Conservation (phyloP, 2,888 invertebrate species). For the Tenodera sinensis region DNA sequence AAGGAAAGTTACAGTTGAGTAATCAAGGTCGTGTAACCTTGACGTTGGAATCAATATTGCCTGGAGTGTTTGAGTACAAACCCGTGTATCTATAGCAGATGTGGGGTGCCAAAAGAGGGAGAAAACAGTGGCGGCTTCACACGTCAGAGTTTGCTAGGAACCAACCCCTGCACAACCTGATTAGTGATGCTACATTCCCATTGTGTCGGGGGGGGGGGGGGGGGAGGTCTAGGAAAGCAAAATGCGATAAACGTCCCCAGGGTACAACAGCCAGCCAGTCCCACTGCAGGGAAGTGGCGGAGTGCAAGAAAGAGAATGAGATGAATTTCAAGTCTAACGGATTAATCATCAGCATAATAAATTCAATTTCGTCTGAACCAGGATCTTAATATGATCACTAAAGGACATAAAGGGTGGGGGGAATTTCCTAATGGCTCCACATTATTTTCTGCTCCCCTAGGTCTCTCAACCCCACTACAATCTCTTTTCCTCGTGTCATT, state of each 20-base stretch:
- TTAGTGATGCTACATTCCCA: background rate
- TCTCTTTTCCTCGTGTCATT: background rate
- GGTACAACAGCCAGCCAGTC: background rate
- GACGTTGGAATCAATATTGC: background rate
- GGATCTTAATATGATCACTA: conserved; percentile 12
- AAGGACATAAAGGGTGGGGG: background rate
- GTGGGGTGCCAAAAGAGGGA: background rate
- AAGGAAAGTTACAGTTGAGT: too few relatives aligned
- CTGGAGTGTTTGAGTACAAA: background rate
- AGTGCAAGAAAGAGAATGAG: background rate
- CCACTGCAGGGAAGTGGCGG: background rate
- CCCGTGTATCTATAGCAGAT: background rate
- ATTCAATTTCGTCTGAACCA: conserved; percentile 16
- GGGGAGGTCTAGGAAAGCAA: background rate
- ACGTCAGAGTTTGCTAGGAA: background rate
- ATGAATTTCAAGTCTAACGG: background rate
- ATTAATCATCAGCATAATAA: conserved; percentile 25
- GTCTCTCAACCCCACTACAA: background rate
- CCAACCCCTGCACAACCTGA: background rate
- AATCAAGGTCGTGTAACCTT: background rate
- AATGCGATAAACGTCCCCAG: background rate
- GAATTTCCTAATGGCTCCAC: background rate
- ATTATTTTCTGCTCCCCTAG: background rate
- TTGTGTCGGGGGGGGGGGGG: background rate
- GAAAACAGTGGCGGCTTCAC: background rate